Conservation (phyloP, 2,113 vertebrate genomes). For the Sander vitreus region DNA sequence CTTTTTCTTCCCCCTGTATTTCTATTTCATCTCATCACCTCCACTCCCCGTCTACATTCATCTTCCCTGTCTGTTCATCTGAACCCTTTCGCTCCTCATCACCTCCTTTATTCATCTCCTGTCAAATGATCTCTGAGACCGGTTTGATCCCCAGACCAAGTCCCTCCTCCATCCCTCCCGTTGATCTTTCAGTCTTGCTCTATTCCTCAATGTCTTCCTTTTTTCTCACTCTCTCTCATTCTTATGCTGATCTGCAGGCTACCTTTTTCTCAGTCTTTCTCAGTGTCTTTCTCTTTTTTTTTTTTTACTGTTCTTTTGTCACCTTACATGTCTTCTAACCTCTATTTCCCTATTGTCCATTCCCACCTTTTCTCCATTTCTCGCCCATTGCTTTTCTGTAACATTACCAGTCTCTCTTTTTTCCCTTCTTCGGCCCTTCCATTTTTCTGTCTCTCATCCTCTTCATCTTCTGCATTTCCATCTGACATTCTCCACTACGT, state of each 20-base stretch:
- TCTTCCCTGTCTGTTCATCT: constrained; percentile 64
- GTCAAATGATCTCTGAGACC: constrained; percentile 76
- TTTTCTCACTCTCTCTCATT: constrained; percentile 27
- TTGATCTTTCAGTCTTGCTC: constrained; percentile 56
- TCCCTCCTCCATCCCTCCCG: constrained; percentile 41
- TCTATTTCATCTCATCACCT: constrained; percentile 70
- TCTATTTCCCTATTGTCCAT: background rate
- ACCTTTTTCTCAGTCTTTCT: constrained; percentile 1
- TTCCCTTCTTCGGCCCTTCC: background rate
- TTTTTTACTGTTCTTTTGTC: constrained; percentile 5
- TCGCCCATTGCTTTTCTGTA: background rate
- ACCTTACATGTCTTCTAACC: background rate
- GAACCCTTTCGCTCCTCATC: constrained; percentile 63
- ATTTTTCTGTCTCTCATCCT: background rate
- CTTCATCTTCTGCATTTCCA: constrained; percentile 16
- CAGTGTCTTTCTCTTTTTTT: constrained; percentile 3
- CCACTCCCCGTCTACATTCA: constrained; percentile 57
- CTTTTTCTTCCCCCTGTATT: background rate
- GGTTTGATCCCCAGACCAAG: constrained; percentile 74
- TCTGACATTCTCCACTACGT: background rate
- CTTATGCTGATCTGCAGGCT: constrained; percentile 18
- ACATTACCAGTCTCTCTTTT: constrained; percentile 4
- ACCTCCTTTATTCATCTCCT: constrained; percentile 73
- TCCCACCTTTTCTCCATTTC: constrained; percentile 16
- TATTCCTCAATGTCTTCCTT: constrained; percentile 54